Evolutionary conservation across 2,113 vertebrate genomes (phyloP).

Genomic region (Sinocyclocheilus maitianheensis): DNA sequence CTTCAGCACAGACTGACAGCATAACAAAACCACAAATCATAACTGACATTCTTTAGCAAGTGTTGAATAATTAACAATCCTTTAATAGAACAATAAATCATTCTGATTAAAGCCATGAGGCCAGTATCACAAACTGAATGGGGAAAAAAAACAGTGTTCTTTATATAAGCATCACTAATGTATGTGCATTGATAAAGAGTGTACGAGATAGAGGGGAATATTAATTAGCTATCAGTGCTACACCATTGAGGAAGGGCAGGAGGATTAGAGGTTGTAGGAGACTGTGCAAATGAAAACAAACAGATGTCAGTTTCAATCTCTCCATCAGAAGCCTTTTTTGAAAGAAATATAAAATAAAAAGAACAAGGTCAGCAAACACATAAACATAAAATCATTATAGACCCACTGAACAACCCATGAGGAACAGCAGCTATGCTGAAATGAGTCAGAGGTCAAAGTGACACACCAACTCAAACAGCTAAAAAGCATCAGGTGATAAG

Average conservation of each 20-base stretch:
- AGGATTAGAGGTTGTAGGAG: background rate
- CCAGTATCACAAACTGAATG: constrained; percentile 11
- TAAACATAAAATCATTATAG: background rate
- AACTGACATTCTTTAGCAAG: constrained; percentile 56
- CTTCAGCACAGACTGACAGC: constrained; percentile 48
- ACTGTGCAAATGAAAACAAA: background rate
- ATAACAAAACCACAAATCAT: constrained; percentile 70
- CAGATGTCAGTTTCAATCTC: constrained; percentile 7
- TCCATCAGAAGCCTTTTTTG: background rate
- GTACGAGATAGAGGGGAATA: constrained; percentile 33
- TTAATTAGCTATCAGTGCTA: constrained; percentile 30
- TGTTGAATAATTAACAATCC: constrained; percentile 70
- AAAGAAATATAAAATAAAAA: background rate
- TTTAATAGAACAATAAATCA: constrained; percentile 63
- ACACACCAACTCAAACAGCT: constrained; percentile 13
- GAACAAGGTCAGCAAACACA: constrained; percentile 5
- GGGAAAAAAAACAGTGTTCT: background rate
- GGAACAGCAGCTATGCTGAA: background rate
- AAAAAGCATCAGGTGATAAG: constrained; percentile 36
- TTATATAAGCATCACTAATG: constrained; percentile 48
- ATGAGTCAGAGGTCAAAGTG: constrained; percentile 26
- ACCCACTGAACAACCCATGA: background rate
- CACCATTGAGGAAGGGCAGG: background rate
- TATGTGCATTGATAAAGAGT: constrained; percentile 43
- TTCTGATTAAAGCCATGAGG: constrained; percentile 51